These are phyloP conservation scores for Perca flavescens DNA, from an alignment of 2,113 vertebrate genomes.

Conservation along the genomic window DNA sequence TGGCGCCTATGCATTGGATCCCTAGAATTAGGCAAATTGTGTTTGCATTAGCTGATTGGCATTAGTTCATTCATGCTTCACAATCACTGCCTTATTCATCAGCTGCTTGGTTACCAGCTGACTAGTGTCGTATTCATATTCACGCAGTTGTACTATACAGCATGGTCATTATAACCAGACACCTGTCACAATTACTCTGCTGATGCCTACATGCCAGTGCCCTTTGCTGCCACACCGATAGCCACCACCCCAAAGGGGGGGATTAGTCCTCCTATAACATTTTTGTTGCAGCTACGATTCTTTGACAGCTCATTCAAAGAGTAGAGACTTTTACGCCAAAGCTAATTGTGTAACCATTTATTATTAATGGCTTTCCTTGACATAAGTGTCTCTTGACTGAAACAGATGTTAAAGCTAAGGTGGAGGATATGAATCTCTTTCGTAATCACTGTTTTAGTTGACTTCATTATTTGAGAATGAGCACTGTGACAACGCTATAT, in stretches of 20 bases:
- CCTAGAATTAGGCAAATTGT: neutral
- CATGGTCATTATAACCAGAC: neutral
- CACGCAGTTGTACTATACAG: neutral
- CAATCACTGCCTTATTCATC: neutral
- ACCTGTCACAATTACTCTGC: neutral
- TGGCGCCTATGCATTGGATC: neutral
- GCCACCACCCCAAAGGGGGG: neutral
- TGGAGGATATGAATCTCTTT: neutral
- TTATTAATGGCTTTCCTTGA: neutral
- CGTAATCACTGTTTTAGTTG: neutral
- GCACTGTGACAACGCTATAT: too few species aligned
- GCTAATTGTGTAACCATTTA: neutral
- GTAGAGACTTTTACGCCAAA: neutral
- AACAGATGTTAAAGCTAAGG: neutral
- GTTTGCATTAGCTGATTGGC: neutral
- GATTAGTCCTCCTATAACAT: neutral
- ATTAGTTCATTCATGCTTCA: neutral
- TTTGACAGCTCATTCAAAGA: neutral
- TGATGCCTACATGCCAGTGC: too few species aligned
- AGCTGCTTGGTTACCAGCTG: too few species aligned
- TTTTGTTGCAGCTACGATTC: neutral
- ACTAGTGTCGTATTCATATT: too few species aligned
- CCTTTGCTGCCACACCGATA: neutral
- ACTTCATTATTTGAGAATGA: neutral
- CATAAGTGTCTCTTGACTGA: neutral